Percentiles rank a stretch among this genome's conserved stretches.
These are phyloP conservation scores for Ormyrus thymus DNA, from an alignment of 2,888 invertebrate genomes.

Conservation along the genomic window DNA sequence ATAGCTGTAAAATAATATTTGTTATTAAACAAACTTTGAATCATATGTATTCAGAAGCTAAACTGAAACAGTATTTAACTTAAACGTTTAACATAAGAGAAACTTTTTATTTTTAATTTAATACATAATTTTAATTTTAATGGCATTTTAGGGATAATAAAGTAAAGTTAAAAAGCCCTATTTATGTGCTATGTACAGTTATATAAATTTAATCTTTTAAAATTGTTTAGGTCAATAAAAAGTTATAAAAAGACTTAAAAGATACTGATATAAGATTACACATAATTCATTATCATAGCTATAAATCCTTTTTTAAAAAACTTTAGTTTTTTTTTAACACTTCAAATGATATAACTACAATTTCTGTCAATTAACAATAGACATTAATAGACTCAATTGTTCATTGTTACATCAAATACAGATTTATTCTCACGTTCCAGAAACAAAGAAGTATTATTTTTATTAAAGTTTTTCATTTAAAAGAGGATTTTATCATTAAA, in stretches of 20 bases:
- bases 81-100: not conserved
- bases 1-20: slow-evolving; percentile 74
- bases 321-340: slow-evolving; percentile 21
- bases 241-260: not conserved
- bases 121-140: slow-evolving; percentile 15
- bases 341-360: slow-evolving; percentile 13
- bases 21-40: slow-evolving; percentile 21
- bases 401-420: not conserved
- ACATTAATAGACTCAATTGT: slow-evolving; percentile 28
- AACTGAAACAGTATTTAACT: not conserved
- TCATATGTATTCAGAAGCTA: slow-evolving; percentile 4
- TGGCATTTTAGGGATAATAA: no score
- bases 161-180: no score
- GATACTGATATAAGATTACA: not conserved
- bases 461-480: not conserved
- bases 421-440: not conserved
- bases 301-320: slow-evolving; percentile 4
- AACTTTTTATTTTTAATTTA: slow-evolving; percentile 37
- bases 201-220: no score
- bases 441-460: not conserved
- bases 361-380: slow-evolving; percentile 18
- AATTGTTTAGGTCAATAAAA: no score
- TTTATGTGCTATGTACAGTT: no score
- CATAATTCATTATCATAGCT: not conserved
- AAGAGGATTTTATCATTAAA: no score